Conservation (phyloP, 1,140 invertebrate species). For the Cyclargus thomasi region DNA sequence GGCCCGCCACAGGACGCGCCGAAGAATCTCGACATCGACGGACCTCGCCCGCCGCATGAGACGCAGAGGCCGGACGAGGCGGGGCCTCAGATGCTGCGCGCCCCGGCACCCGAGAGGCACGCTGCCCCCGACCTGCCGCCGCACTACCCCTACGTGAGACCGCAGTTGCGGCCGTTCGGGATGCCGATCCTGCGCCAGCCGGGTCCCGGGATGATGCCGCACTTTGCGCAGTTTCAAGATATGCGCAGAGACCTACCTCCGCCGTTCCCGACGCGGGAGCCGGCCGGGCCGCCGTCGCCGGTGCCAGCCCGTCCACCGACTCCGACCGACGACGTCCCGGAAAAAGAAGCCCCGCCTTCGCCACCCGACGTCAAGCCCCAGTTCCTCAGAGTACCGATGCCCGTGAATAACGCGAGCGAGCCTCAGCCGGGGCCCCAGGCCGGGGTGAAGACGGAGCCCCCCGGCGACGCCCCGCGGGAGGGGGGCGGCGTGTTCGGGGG, state of each 20-base stretch:
- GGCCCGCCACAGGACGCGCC: conserved; percentile 17
- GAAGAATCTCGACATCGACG: not conserved
- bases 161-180: conserved; percentile 30
- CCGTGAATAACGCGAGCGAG: conserved; percentile 23
- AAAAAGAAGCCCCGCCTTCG: conserved; percentile 20
- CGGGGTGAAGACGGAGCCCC: conserved; percentile 65
- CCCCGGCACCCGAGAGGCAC: conserved; percentile 25
- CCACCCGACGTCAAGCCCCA: conserved; percentile 31
- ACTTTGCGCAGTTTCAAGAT: conserved; percentile 44
- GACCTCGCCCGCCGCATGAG: not conserved
- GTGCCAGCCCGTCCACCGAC: conserved; percentile 9
- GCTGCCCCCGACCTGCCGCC: conserved; percentile 34
- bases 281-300: conserved; percentile 9
- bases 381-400: conserved; percentile 13
- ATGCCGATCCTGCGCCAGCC: conserved; percentile 23
- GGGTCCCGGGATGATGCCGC: conserved; percentile 33
- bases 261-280: not conserved
- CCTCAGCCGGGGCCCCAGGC: conserved; percentile 27
- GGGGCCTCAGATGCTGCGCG: not conserved
- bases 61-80: too few relatives aligned
- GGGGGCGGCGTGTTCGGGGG: conserved; percentile 86
- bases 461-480: conserved; percentile 54
- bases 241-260: conserved; percentile 27
- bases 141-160: conserved; percentile 32
- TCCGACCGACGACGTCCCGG: conserved; percentile 10